Conservation (phyloP, 1,140 invertebrate genomes). For the Thaumatotibia leucotreta region DNA sequence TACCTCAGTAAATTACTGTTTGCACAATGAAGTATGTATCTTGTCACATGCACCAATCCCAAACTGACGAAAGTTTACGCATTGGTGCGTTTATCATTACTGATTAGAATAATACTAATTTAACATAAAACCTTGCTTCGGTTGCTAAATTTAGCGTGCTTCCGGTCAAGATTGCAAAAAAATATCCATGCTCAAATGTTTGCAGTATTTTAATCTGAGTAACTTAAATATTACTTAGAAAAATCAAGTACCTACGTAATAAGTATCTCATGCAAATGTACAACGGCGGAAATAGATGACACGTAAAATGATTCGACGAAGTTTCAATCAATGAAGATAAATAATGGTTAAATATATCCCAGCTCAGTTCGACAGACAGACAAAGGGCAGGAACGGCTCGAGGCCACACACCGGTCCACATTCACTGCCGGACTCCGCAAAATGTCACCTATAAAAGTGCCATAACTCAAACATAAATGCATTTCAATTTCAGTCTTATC, state of each 20-base stretch:
- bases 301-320: not conserved
- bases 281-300: no score
- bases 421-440: constrained; percentile 6
- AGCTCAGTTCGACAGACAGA: not conserved
- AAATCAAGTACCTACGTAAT: no score
- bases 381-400: not conserved
- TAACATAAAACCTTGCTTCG: not conserved
- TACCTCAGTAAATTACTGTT: no score
- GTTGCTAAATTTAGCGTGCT: not conserved
- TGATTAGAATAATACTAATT: not conserved
- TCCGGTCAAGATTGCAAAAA: not conserved
- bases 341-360: not conserved
- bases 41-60: constrained; percentile 13
- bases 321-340: not conserved
- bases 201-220: no score
- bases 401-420: constrained; percentile 7
- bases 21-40: no score
- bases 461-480: constrained; percentile 2
- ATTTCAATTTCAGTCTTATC: constrained; percentile 1
- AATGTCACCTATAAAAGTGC: constrained; percentile 4
- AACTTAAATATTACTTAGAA: no score
- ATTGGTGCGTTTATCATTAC: constrained; percentile 44
- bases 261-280: no score
- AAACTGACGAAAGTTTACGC: constrained; percentile 29
- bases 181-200: not conserved